A percentile compares a stretch with the other conserved stretches of the same genome.
Evolutionary conservation across 2,113 vertebrate species (phyloP).

Genomic region (pig (Sus scrofa)): DNA sequence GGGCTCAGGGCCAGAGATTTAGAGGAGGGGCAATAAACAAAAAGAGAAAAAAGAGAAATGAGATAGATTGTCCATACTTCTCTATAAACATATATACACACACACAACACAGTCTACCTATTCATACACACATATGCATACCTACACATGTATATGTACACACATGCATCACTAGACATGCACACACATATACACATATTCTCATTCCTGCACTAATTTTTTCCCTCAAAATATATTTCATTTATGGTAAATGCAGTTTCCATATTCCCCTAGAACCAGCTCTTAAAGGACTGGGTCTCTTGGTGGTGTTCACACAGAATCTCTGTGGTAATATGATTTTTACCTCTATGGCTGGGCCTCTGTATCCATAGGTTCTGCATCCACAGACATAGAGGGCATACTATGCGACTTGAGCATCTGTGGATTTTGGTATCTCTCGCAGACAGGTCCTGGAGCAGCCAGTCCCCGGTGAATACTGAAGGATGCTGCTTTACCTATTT

Average conservation of each 20-base stretch:
- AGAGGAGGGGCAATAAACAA: neutral
- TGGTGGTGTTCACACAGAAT: neutral
- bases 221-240: neutral
- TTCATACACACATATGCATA: neutral
- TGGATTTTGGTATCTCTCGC: neutral
- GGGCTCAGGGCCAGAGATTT: neutral
- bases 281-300: neutral
- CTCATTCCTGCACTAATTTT: neutral
- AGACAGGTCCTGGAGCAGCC: neutral
- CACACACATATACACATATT: neutral
- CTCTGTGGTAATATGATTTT: neutral
- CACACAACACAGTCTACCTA: too few species aligned
- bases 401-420: neutral
- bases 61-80: neutral
- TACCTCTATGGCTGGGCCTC: neutral
- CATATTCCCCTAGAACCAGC: neutral
- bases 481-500: neutral
- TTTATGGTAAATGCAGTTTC: neutral
- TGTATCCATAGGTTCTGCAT: neutral
- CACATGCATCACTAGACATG: neutral
- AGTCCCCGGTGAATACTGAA: neutral
- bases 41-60: slow-evolving; percentile 3
- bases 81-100: neutral
- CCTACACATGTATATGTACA: neutral
- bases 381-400: neutral